Base-by-base conservation (phyloP, 2,797 vertebrate species). In the Coregonus ussuriensis region DNA sequence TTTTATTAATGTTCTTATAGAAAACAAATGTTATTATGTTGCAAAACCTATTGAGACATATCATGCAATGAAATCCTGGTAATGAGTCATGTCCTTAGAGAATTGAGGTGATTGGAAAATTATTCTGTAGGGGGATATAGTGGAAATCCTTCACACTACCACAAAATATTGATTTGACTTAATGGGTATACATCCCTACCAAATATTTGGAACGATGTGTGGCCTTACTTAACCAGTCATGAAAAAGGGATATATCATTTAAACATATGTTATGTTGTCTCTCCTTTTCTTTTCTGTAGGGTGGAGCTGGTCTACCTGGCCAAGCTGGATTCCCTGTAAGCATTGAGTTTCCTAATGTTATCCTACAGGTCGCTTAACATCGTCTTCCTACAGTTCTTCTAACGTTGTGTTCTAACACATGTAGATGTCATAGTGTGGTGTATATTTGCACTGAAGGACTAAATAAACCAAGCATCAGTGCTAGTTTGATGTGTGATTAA, bases 251-350 rank as follows among this genome's bases (percentile, higher is more conserved):
- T 59, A 18, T 9, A 47, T 47, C 9, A 47, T 47, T 47, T 47
- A 3, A 47, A 25, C 59, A 4, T 21, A 4, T 63, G 13, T 63
- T 63, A n/a, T 62, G 21, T 25, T 63, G 41, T 47, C 41, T 41
- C 6, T 47, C 41, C 2, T 74, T 14, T 76, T 80, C 78, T 74
- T 16, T 62, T 85, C 33, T 74, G 31, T 82, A 95, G 95, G 93
- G 92, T 71, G 86, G 82, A 0, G 72, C 93, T 92, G 96, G 96
- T 84, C 72, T 92, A 74, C 93, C 91, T 0, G 96, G 97, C 4
- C 90, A 88, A 0, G 93, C 96, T 0, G 96, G 96, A 86, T 95
- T 96, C 74, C 96, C 94, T 1, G 97, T 98, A 93, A 96, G 96
- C 94, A 25, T 77, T 15, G 4, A 25, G 59, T 71, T 62, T 47